phyloP scores from a whole-genome alignment of 1,140 invertebrate species.

The Mamestra configurata region DNA sequence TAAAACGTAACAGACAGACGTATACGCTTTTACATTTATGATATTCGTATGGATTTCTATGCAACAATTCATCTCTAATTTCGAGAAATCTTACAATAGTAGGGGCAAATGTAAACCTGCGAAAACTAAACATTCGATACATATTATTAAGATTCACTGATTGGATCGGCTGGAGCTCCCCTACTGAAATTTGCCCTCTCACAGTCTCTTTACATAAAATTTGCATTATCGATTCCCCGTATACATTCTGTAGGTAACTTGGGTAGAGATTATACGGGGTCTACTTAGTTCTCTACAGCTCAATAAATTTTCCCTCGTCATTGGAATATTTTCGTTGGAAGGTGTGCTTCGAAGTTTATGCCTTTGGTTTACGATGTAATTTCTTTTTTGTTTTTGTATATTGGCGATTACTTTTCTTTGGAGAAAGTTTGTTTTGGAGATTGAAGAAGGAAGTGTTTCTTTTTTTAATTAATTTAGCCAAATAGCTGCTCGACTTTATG shows the following conservation, averaged over 20 bases:
- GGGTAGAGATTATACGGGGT: slow-evolving; percentile 73
- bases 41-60: too few species aligned
- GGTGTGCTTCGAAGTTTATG: slow-evolving; percentile 45
- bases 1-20: too few species aligned
- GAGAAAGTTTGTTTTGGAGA: background rate
- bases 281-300: slow-evolving; percentile 51
- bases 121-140: slow-evolving; percentile 75
- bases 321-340: slow-evolving; percentile 52
- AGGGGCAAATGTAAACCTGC: slow-evolving; percentile 58
- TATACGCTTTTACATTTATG: too few species aligned
- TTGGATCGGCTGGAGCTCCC: slow-evolving; percentile 64
- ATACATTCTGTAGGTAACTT: slow-evolving; percentile 66
- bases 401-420: background rate
- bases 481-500: too few species aligned
- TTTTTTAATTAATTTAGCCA: background rate
- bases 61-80: background rate
- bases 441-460: background rate
- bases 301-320: slow-evolving; percentile 57
- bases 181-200: slow-evolving; percentile 71
- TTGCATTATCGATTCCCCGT: slow-evolving; percentile 78
- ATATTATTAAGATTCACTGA: slow-evolving; percentile 76
- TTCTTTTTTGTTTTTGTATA: slow-evolving; percentile 33
- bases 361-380: slow-evolving; percentile 36
- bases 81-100: background rate
- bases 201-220: slow-evolving; percentile 80